Base-by-base conservation (phyloP, 2,113 vertebrate species). In the Chamaea fasciata region DNA sequence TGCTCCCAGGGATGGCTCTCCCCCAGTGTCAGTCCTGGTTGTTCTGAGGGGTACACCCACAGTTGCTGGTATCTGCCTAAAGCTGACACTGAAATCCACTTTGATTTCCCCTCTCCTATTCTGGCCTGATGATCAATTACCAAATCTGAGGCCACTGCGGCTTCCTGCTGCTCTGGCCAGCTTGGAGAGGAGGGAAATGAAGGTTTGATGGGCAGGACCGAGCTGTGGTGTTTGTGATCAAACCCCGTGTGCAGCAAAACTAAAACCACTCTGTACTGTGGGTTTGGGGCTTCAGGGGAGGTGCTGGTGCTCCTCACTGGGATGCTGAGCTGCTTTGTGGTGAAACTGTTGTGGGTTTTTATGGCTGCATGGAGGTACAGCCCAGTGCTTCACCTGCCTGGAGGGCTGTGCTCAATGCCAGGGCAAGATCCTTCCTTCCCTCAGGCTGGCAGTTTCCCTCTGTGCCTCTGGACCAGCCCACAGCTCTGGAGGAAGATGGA, bases 251-350 rank as follows among this genome's bases (percentile, higher is more conserved):
- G 28, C 28, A 37, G 24, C 5, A 16, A 60, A 24, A 21, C 35
- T n/a, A 7, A 73, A 24, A 1, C 9, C 35, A 12, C 23, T 6
- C 23, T 10, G 10, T n/a, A 49, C 35, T 2, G 3, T 0, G 0
- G 3, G 11, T 22, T 49, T 35, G 47, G 24, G 20, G 2, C 22
- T 60, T 49, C 7, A n/a, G 63, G 24, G 35, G 42, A 57, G 42
- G 4, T 26, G 42, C 33, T 91, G 67, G 6, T 67, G 35, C 20
- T 69, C 28, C 67, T 35, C 22, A 15, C 17, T 23, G 17, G 9
- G n/a, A 15, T 57, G 37, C 15, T 46, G 60, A 59, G 52, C 8
- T 69, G 41, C 7, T 76, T 16, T 62, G 12, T 37, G 37, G 15
- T 67, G 64, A 8, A 39, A 14, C 3, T 22, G 41, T 52, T 37